These are phyloP conservation scores for Altica lythri DNA, from an alignment of 2,888 invertebrate species.

Conservation along the genomic window DNA sequence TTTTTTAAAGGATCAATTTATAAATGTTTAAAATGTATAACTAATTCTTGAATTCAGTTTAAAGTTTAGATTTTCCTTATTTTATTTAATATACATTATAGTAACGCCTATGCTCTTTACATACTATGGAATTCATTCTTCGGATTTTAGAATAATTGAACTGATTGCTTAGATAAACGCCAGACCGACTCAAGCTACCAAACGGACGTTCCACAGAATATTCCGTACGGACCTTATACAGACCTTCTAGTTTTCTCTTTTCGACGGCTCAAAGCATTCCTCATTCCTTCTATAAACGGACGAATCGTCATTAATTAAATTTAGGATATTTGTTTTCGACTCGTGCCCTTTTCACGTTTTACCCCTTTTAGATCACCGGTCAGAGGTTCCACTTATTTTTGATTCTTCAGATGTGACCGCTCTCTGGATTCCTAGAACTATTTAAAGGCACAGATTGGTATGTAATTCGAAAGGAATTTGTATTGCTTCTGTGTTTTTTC, in stretches of 20 bases:
- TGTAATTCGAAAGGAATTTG: too few species aligned
- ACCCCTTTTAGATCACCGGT: conserved; percentile 55
- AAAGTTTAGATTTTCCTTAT: too few species aligned
- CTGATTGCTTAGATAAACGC: conserved; percentile 58
- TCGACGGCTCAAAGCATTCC: conserved; percentile 52
- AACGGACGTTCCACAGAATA: conserved; percentile 37
- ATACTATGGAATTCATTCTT: conserved; percentile 11
- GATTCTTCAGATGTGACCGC: conserved; percentile 46
- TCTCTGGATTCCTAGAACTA: not conserved
- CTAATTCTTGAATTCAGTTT: too few species aligned
- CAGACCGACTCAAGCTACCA: conserved; percentile 26
- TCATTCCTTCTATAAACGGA: conserved; percentile 46
- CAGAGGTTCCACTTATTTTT: conserved; percentile 55
- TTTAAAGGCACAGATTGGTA: too few species aligned
- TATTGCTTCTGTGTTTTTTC: too few species aligned
- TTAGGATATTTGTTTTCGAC: conserved; percentile 33
- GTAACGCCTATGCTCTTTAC: not conserved
- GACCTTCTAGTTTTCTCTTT: conserved; percentile 36
- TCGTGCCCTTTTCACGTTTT: too few species aligned
- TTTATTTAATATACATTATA: not conserved
- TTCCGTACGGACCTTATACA: too few species aligned
- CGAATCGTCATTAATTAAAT: conserved; percentile 58
- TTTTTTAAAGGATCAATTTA: too few species aligned
- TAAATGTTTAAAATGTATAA: too few species aligned
- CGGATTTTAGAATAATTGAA: conserved; percentile 53